Conservation (phyloP, 2,888 invertebrate genomes). For the Dichetophora obliterata region DNA sequence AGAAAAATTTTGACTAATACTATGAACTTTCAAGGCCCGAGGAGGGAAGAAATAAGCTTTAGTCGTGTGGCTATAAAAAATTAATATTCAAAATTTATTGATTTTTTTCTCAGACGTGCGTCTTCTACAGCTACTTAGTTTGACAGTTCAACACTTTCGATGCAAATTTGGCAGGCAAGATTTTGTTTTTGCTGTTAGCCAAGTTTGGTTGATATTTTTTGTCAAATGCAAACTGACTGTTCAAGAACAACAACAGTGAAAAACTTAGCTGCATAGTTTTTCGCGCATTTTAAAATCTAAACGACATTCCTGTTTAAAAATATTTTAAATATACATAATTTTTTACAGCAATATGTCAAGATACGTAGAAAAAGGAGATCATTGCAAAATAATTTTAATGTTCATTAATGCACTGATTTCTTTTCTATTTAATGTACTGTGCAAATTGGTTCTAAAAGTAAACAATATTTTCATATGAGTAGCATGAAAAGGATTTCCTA, state of each 20-base stretch:
- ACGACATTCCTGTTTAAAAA: no score
- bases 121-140: neutral
- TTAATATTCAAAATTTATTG: conserved; percentile 18
- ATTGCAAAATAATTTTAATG: no score
- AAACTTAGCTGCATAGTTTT: conserved; percentile 47
- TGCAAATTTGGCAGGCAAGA: conserved; percentile 16
- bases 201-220: conserved; percentile 24
- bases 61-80: neutral
- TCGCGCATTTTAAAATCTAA: no score
- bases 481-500: no score
- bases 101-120: neutral
- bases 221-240: conserved; percentile 21
- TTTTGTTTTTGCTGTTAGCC: conserved; percentile 6
- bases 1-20: neutral
- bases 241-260: neutral
- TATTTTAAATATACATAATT: no score
- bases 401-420: no score
- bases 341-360: no score
- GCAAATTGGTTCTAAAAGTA: no score
- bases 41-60: neutral
- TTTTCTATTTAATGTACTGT: no score
- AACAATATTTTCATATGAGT: no score
- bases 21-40: neutral
- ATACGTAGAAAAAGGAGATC: no score
- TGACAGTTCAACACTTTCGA: conserved; percentile 19